Evolutionary conservation across 1,140 invertebrate genomes (phyloP).

Genomic region (Antheraea mylitta): DNA sequence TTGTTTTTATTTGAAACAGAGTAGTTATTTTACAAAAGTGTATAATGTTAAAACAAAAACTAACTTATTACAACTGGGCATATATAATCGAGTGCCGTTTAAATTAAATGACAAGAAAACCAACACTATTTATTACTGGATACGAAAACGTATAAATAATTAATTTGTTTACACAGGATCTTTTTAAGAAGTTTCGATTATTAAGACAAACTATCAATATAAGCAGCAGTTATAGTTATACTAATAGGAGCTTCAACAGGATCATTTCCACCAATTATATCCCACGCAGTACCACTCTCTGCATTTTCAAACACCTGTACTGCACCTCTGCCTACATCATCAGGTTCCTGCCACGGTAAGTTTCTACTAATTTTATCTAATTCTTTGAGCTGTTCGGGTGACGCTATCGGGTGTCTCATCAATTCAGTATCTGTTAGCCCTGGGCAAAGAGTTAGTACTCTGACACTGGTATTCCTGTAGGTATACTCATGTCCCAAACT

Average conservation of each 20-base stretch:
- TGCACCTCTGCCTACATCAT: background rate
- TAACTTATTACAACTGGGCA: no score
- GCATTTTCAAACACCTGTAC: background rate
- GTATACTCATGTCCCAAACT: constrained; percentile 2
- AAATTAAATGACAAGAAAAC: no score
- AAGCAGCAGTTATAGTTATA: background rate
- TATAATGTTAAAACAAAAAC: no score
- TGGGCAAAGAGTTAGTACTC: background rate
- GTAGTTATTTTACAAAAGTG: no score
- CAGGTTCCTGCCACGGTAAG: background rate
- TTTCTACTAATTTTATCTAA: background rate
- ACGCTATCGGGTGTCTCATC: background rate
- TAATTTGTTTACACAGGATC: no score
- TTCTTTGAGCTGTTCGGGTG: background rate
- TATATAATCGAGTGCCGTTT: no score
- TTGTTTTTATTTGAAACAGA: no score
- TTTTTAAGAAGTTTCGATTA: no score
- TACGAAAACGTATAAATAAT: no score
- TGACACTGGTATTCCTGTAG: background rate
- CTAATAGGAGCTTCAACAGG: background rate
- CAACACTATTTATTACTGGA: no score
- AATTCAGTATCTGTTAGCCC: background rate
- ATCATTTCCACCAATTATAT: background rate
- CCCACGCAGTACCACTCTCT: background rate
- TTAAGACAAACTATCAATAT: background rate